Percentiles rank a stretch among this genome's conserved stretches.
Evolutionary conservation across 2,797 vertebrate species (phyloP).

Genomic region (Serranus cabrilla): DNA sequence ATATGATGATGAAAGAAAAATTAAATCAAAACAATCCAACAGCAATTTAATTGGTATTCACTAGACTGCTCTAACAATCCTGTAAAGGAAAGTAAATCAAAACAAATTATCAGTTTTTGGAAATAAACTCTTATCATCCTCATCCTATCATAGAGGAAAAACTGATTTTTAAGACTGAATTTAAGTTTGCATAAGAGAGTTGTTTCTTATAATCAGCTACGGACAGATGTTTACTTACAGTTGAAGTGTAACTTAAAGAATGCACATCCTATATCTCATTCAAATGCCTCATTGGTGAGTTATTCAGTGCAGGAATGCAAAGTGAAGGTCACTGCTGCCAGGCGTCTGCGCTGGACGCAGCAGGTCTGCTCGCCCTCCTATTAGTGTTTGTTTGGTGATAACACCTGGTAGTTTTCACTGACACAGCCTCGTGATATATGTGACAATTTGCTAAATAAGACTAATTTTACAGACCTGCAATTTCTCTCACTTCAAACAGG

Average conservation of each 20-base stretch:
- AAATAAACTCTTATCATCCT: too few relatives aligned
- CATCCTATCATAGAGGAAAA: too few relatives aligned
- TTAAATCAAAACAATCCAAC: too few relatives aligned
- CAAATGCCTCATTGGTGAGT: slow-evolving; percentile 27
- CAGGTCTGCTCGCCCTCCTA: slow-evolving; percentile 17
- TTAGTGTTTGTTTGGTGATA: slow-evolving; percentile 13
- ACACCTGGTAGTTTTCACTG: slow-evolving; percentile 65
- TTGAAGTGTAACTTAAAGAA: slow-evolving; percentile 31
- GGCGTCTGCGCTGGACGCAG: slow-evolving; percentile 5
- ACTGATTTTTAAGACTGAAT: not conserved
- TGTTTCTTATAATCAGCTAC: too few relatives aligned
- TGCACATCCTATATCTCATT: not conserved
- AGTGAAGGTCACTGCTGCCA: slow-evolving; percentile 24
- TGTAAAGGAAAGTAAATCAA: too few relatives aligned
- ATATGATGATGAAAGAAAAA: too few relatives aligned
- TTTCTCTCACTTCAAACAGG: slow-evolving; percentile 49
- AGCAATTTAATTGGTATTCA: too few relatives aligned
- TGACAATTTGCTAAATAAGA: slow-evolving; percentile 13
- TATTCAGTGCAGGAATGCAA: slow-evolving; percentile 47
- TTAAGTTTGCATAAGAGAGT: too few relatives aligned
- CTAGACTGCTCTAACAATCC: too few relatives aligned
- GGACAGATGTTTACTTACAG: not conserved
- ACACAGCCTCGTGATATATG: slow-evolving; percentile 43
- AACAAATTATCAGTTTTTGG: too few relatives aligned
- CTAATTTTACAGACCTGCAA: slow-evolving; percentile 54